Base-by-base conservation (phyloP, 2,797 vertebrate genomes). In the Otolemur crassicaudatus region DNA sequence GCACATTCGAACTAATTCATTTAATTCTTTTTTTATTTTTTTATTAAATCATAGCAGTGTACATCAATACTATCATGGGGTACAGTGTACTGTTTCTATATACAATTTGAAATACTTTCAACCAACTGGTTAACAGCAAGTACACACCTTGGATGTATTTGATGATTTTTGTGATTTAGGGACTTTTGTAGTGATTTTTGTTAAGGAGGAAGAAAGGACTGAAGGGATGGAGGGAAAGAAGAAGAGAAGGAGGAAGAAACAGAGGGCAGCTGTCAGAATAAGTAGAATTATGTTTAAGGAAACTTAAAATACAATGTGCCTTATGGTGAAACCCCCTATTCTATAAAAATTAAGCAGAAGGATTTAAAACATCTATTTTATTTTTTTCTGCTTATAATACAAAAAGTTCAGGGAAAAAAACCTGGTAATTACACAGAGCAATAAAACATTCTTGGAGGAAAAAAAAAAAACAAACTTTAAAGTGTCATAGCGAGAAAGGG, bases 391-490 rank as follows among this genome's bases (percentile, higher is more conserved):
- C 22, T 37, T 58, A 31, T 53, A 92, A 76, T 46, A 94, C 37
- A 75, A 81, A 97, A 88, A 25, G 1, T 65, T 94, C 34, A 53
- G 9, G 75, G 75, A 79, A 75, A 87, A 61, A 73, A n/a, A 14
- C 10, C 10, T 85, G 31, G 5, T 87, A 46, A 79, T 94, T 87
- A 37, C 14, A 85, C 90, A 34, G 53, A 22, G 29, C 3, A 95
- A 92, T 31, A 37, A 95, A 87, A 95, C 80, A 92, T 84, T 96
- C 75, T 73, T 92, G 25, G 11, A 60, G 34, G 4, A 2, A 0
- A 12, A 53, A 73, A 90, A 88, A 34, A 0, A 12, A 53, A 73
- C 88, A 77, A 77, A 83, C 53, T 0, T 31, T 76, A 63, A 87
- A 70, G 12, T 63, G 14, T 70, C 79, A 58, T 58, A 60, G 40